phyloP scores from a whole-genome alignment of 1,140 invertebrate genomes.

The Hycleus cichorii region DNA sequence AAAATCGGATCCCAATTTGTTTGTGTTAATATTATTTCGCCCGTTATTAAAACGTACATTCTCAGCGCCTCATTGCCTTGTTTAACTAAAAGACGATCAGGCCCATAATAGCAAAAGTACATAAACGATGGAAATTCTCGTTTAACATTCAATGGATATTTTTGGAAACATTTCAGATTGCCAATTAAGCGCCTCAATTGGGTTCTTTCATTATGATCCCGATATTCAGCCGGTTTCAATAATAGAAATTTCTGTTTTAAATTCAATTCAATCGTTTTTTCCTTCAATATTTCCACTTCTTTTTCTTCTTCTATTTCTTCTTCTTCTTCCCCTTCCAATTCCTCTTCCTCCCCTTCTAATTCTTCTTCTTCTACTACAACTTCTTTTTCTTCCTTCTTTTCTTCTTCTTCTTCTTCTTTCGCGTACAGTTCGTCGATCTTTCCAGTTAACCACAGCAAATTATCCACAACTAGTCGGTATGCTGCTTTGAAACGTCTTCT shows the following conservation, averaged over 20 bases:
- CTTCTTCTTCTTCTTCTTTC: too few relatives aligned
- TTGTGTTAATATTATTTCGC: slow-evolving; percentile 47
- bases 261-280: slow-evolving; percentile 22
- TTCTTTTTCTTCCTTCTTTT: not conserved
- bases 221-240: slow-evolving; percentile 42
- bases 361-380: slow-evolving; percentile 17
- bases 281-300: slow-evolving; percentile 6
- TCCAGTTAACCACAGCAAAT: slow-evolving; percentile 17
- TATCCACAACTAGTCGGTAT: slow-evolving; percentile 45
- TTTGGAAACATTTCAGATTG: slow-evolving; percentile 49
- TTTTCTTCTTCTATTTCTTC: slow-evolving; percentile 8
- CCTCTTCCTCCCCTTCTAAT: too few relatives aligned
- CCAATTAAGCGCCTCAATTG: slow-evolving; percentile 47
- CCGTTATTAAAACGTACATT: slow-evolving; percentile 53
- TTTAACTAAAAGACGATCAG: slow-evolving; percentile 48
- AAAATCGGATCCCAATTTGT: slow-evolving; percentile 45
- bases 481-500: slow-evolving; percentile 47
- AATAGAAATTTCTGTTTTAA: slow-evolving; percentile 44
- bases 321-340: slow-evolving; percentile 22
- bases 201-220: slow-evolving; percentile 47
- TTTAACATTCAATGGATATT: slow-evolving; percentile 49
- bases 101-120: slow-evolving; percentile 49
- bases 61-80: slow-evolving; percentile 49
- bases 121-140: slow-evolving; percentile 46
- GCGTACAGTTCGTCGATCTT: too few relatives aligned